Base-by-base conservation (phyloP, 1,140 invertebrate species). In the Drosophila insularis region DNA sequence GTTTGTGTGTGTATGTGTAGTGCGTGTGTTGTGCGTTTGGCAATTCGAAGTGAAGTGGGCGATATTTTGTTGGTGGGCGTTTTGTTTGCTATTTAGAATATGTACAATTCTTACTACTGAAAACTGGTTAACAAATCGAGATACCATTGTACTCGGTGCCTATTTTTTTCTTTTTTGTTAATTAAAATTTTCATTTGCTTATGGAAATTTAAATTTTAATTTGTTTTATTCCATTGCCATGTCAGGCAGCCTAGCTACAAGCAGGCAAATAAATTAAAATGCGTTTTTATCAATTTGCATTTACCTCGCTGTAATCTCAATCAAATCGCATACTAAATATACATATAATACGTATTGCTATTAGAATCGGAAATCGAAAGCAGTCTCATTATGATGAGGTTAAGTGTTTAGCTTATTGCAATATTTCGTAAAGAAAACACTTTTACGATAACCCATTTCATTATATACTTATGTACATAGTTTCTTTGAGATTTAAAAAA, bases 281-380 rank as follows among this genome's bases (percentile, higher is more conserved):
- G 39, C 37, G 61, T 64, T 68, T 74, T 37, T 80, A 87, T 82
- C 76, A 72, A 86, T 86, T 86, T 81, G 79, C 77, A 85, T 85
- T 74, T 55, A 35, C 73, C 61, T 68, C 60, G 59, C 72, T 68
- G 53, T 75, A 75, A 75, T 75, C 72, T 75, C 59, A 75, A 75
- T 40, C 59, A 37, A 68, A 67, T 58, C 55, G 17, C n/a, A 74
- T 55, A 17, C 53, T 21, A 50, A 50, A 58, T 64, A 63, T 64
- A 27, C 14, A 58, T 23, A 59, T 58, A 59, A 17, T 39, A 50
- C 21, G 11, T 50, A 50, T 1, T 11, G 35, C 4, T 21, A 50
- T 2, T 50, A 21, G 17, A 50, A 50, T 50, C 43, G 43, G 19
- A 14, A 60, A 73, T 73, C 63, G 58, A 76, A 73, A 69, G 31